phyloP scores from a whole-genome alignment of 2,113 vertebrate species.

The Peucedramus taeniatus region DNA sequence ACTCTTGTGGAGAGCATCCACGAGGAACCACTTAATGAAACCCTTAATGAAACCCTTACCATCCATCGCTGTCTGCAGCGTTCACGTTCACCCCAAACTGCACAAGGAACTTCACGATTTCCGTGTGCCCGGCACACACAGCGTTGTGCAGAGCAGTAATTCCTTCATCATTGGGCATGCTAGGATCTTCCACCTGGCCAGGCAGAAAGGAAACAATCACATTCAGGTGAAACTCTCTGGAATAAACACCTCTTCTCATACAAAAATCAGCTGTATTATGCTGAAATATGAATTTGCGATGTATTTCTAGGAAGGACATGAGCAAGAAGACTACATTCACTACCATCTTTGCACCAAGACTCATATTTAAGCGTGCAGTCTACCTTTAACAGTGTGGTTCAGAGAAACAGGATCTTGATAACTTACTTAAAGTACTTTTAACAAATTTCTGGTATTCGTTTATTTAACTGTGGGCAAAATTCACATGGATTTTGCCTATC shows the following conservation, averaged over 20 bases:
- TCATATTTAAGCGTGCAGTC: not conserved
- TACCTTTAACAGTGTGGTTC: not conserved
- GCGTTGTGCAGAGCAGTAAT: conserved; percentile 97
- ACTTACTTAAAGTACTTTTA: not conserved
- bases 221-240: not conserved
- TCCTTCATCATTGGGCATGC: conserved; percentile 94
- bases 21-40: not conserved
- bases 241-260: not conserved
- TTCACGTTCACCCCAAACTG: conserved; percentile 98
- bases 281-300: not conserved
- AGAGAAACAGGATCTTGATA: not conserved
- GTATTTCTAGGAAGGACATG: not conserved
- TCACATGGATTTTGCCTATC: not conserved
- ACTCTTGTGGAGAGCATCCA: not conserved
- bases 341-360: not conserved
- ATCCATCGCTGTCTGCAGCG: conserved; percentile 95
- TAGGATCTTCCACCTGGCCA: conserved; percentile 91
- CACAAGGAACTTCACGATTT: conserved; percentile 96
- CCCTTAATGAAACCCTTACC: conserved; percentile 72
- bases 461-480: not conserved
- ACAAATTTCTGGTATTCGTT: not conserved
- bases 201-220: not conserved
- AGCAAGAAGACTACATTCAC: not conserved
- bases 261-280: not conserved
- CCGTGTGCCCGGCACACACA: conserved; percentile 94